Base-by-base conservation (phyloP, 2,888 invertebrate genomes). In the Luperina nickerlii region DNA sequence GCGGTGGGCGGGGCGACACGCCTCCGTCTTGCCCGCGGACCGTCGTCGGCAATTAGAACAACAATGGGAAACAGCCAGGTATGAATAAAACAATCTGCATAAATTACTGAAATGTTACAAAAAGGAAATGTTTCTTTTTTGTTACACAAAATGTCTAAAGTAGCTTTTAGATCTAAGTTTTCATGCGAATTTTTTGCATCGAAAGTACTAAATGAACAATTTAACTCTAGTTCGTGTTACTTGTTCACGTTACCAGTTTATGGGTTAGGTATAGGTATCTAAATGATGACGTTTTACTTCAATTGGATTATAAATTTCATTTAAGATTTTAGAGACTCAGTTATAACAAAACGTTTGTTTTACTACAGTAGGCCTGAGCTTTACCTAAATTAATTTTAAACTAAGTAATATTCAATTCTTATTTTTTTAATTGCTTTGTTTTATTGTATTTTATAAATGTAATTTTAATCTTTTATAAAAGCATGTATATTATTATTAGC, bases 1-100 rank as follows among this genome's bases (percentile, higher is more conserved):
- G 91, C 92, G 91, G 92, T 93, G 94, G 96, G 96, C 96, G 96
- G 93, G 87, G 90, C 94, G 94, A 81, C 91, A 90, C 96, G 96
- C 96, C 96, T 93, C 91, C 94, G 90, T 93, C 94, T 95, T 93
- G 91, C 89, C 77, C 78, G 87, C 87, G 82, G 86, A 87, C 80
- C 74, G 84, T 82, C 77, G 81, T 85, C 90, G 90, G 90, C 95
- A 95, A 95, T 95, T 96, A 95, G 86, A 87, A 90, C 90, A 88
- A 88, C 95, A 96, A 94, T 94, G 91, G 90, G 87, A 91, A 91
- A 90, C 90, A 89, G 85, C 91, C 93, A 93, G 95, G 94, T 94
- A 94, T 91, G 89, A 93, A 93, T 93, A 93, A 94, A 94, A 92
- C 92, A 94, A 95, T 95, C 92, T 95, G 93, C 89, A 90, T 88